A percentile compares a stretch with the other conserved stretches of the same genome.
Conservation (phyloP, 2,113 vertebrate species). For the Anguilla japonica region DNA sequence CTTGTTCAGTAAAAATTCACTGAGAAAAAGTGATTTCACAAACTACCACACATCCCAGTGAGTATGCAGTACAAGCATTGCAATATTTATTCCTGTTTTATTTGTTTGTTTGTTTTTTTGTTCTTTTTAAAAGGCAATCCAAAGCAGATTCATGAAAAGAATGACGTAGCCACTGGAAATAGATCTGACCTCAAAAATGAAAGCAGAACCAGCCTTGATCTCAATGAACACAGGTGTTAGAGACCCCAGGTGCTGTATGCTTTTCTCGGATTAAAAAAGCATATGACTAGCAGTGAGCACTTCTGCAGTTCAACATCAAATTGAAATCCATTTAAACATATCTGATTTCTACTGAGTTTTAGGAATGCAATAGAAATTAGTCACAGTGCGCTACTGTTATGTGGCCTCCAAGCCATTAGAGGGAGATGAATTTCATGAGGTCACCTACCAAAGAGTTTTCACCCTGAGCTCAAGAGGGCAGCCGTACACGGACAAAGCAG, state of each 20-base stretch:
- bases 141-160: conserved; percentile 58
- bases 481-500: not conserved
- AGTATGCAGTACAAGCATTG: no score
- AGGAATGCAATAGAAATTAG: not conserved
- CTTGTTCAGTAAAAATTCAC: not conserved
- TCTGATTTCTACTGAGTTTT: not conserved
- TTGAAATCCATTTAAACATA: not conserved
- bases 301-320: not conserved
- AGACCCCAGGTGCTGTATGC: conserved; percentile 64
- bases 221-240: conserved; percentile 60
- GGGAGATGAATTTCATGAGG: not conserved
- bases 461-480: not conserved
- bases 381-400: not conserved
- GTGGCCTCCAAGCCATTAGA: not conserved
- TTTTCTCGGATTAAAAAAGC: not conserved
- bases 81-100: no score
- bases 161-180: conserved; percentile 78
- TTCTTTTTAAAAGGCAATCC: not conserved
- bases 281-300: not conserved
- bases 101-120: no score
- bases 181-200: conserved; percentile 66
- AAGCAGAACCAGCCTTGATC: conserved; percentile 68
- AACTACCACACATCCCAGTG: no score
- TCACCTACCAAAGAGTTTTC: not conserved
- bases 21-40: not conserved